Evolutionary conservation across 2,797 vertebrate species (phyloP), one percentile per base, ranked within the genome.

Genomic region (Falco peregrinus): DNA sequence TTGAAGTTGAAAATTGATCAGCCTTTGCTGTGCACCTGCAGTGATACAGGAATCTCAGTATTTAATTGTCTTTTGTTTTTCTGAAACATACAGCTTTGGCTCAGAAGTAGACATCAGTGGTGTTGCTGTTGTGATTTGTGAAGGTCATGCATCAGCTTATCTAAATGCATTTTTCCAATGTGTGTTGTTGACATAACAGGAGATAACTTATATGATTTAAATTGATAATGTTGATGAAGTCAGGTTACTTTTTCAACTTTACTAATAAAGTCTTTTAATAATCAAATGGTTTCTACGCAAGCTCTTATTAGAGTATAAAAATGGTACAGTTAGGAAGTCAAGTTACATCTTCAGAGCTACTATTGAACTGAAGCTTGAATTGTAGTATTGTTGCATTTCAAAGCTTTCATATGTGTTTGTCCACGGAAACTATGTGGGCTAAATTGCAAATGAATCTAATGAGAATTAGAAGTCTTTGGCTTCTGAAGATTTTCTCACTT

Each of bases 351-450:
- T 84, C 7, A 31, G 39, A n/a, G 18, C 7, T 87, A 9, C 16
- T 51, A 0, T 16, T 50, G 24, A 57, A 3, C 13, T 76, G 26
- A 76, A 51, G n/a, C 35, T 53, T n/a, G 63, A 53, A 35, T 45
- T 63, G 21, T 45, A 17, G 10, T 31, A 6, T 37, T 45, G 2
- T 35, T 7, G 1, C 14, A 2, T 54, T 39, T 85, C 39, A 53
- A 0, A 84, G 20, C 7, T 47, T 7, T 61, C 11, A 5, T n/a
- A 16, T 2, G 0, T 39, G 5, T 43, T 83, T 80, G 16, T 69
- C 65, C 9, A 3, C 43, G 33, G 37, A 84, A 71, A 7, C 26
- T 29, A 3, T 3, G 1, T 31, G 33, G 21, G 4, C 37, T 80
- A 57, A 74, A 39, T 59, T 59, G 11, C 16, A 68, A 6, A 4